A percentile compares a stretch with the other conserved stretches of the same genome.
Evolutionary conservation across 2,888 invertebrate genomes (phyloP).

Genomic region (Caenorhabditis zanzibari): DNA sequence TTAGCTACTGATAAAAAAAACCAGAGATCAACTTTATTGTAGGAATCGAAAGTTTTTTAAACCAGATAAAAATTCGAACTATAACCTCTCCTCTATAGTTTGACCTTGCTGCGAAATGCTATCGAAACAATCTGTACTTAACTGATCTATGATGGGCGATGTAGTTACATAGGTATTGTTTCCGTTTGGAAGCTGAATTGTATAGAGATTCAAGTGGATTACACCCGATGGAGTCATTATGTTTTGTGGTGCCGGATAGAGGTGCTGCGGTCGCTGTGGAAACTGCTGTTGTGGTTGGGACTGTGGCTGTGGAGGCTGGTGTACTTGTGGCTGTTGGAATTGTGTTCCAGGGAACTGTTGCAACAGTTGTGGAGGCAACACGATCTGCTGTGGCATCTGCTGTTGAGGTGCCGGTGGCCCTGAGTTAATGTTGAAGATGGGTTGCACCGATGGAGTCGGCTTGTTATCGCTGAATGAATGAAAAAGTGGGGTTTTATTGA

Average conservation of each 20-base stretch:
- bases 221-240: slow-evolving; percentile 50
- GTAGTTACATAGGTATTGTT: slow-evolving; percentile 24
- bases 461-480: slow-evolving; percentile 49
- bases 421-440: slow-evolving; percentile 57
- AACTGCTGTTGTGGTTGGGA: slow-evolving; percentile 21
- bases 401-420: slow-evolving; percentile 8
- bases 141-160: slow-evolving; percentile 43
- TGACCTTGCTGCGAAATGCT: slow-evolving; percentile 52
- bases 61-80: slow-evolving; percentile 48
- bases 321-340: not conserved
- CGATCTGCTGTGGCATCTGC: slow-evolving; percentile 28
- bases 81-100: slow-evolving; percentile 47
- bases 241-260: slow-evolving; percentile 20
- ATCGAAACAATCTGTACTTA: slow-evolving; percentile 44
- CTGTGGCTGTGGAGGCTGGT: not conserved
- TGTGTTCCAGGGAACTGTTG: slow-evolving; percentile 12
- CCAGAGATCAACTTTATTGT: slow-evolving; percentile 32
- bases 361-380: slow-evolving; percentile 32
- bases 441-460: slow-evolving; percentile 38
- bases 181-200: slow-evolving; percentile 52
- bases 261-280: slow-evolving; percentile 23
- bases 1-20: not conserved
- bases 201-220: slow-evolving; percentile 55
- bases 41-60: not conserved
- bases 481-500: slow-evolving; percentile 29